Evolutionary conservation across 2,113 vertebrate genomes (phyloP).

Genomic region (Pyrgilauda ruficollis): DNA sequence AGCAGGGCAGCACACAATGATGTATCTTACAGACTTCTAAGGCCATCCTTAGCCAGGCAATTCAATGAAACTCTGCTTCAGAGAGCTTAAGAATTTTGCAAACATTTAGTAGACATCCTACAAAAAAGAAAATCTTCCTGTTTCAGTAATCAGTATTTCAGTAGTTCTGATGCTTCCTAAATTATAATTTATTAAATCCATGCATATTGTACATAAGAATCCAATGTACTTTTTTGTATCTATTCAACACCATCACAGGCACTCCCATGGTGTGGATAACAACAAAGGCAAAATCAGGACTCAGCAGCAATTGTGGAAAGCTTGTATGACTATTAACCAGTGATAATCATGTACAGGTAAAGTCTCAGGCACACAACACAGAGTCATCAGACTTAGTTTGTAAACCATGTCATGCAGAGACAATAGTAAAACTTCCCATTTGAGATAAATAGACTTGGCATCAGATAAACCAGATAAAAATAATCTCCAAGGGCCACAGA

Average conservation of each 20-base stretch:
- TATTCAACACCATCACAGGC: background rate
- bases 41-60: background rate
- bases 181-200: background rate
- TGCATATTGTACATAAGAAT: background rate
- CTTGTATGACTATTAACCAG: background rate
- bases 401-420: background rate
- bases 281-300: background rate
- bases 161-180: background rate
- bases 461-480: background rate
- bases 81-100: background rate
- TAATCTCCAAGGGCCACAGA: background rate
- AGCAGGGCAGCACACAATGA: background rate
- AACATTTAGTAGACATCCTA: background rate
- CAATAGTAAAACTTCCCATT: background rate
- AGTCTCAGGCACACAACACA: background rate
- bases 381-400: background rate
- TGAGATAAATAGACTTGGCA: background rate
- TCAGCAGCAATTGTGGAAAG: background rate
- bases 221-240: background rate
- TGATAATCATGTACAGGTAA: background rate
- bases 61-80: background rate
- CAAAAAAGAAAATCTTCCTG: background rate
- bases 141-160: background rate
- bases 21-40: background rate
- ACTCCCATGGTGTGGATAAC: background rate